phyloP scores from a whole-genome alignment of 2,113 vertebrate genomes.

The Cisticola juncidis region DNA sequence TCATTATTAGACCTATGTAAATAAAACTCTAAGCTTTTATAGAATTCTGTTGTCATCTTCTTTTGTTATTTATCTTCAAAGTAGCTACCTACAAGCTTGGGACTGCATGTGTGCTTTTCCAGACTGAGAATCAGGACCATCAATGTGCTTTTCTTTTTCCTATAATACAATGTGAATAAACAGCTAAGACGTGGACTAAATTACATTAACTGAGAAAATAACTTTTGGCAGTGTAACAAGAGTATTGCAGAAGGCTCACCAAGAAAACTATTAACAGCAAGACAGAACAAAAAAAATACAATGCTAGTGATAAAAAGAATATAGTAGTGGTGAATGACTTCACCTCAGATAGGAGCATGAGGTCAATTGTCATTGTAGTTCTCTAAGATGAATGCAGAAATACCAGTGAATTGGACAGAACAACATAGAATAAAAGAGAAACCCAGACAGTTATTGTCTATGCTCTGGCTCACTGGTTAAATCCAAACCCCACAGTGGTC shows the following conservation, averaged over 20 bases:
- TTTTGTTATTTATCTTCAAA: background rate
- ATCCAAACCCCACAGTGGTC: background rate
- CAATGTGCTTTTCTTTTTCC: background rate
- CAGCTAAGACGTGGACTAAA: background rate
- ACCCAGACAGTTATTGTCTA: background rate
- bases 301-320: background rate
- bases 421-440: background rate
- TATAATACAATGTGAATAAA: background rate
- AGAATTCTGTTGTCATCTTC: background rate
- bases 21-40: background rate
- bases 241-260: background rate
- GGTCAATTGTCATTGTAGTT: background rate
- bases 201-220: background rate
- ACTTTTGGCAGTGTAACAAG: background rate
- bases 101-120: background rate
- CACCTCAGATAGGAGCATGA: background rate
- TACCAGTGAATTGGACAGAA: background rate
- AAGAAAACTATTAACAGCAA: background rate
- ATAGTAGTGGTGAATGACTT: background rate
- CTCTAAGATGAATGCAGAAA: background rate
- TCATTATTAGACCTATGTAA: background rate
- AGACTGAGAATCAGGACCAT: background rate
- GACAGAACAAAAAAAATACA: background rate
- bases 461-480: background rate
- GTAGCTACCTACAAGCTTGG: background rate